These are phyloP conservation scores for Spongilla lacustris DNA, from an alignment of 37 sponge, comb jelly and placozoan genomes.

Conservation along the genomic window DNA sequence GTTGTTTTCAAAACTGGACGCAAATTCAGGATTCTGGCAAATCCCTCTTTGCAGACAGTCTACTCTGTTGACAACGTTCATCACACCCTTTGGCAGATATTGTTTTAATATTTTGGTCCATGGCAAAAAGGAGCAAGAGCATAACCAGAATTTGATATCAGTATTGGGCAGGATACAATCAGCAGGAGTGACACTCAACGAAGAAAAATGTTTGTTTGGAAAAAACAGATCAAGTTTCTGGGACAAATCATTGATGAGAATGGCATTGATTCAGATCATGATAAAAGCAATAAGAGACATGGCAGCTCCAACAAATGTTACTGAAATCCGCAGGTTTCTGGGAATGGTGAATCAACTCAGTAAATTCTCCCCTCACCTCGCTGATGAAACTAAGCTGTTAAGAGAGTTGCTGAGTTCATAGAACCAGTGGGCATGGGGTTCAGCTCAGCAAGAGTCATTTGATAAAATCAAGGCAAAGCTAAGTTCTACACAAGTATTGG, in stretches of 20 bases:
- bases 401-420: constrained; percentile 14
- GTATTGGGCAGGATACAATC: neutral
- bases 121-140: constrained; percentile 7
- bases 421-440: constrained; percentile 18
- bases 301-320: constrained; percentile 11
- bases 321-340: constrained; percentile 25
- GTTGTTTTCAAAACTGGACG: constrained; percentile 35
- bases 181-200: constrained; percentile 20
- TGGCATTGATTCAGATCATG: constrained; percentile 14
- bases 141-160: neutral
- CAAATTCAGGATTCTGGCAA: constrained; percentile 49
- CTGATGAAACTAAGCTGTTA: constrained; percentile 18
- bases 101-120: constrained; percentile 15
- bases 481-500: constrained; percentile 12
- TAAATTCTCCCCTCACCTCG: constrained; percentile 18
- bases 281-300: constrained; percentile 5
- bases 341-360: constrained; percentile 36
- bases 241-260: too few relatives aligned
- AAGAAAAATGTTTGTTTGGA: constrained; percentile 17
- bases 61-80: constrained; percentile 20
- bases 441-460: constrained; percentile 7
- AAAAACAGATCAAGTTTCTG: constrained; percentile 17
- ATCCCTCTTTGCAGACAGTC: constrained; percentile 12
- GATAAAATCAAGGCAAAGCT: neutral
- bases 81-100: constrained; percentile 33